phyloP scores from a whole-genome alignment of 2,113 vertebrate genomes.

The Peromyscus maniculatus region DNA sequence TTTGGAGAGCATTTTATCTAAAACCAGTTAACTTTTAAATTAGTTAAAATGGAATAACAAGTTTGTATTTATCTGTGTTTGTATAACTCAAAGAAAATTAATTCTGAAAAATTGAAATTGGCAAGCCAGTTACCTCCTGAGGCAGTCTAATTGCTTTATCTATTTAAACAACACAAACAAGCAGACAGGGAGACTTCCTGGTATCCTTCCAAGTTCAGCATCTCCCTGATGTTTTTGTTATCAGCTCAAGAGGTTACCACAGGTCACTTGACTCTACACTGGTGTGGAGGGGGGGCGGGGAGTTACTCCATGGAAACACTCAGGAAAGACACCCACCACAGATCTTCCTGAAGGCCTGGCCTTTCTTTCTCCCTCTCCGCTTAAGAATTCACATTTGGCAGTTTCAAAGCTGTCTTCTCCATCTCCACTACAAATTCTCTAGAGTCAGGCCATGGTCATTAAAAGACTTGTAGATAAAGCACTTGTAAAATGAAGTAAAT shows the following conservation, averaged over 20 bases:
- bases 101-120: constrained; percentile 71
- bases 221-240: constrained; percentile 21
- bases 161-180: constrained; percentile 63
- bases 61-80: constrained; percentile 54
- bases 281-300: not conserved
- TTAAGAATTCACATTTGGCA: not conserved
- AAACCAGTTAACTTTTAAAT: constrained; percentile 57
- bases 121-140: constrained; percentile 51
- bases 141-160: constrained; percentile 56
- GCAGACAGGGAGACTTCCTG: not conserved
- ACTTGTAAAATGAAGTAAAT: constrained; percentile 30
- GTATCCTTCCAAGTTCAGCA: constrained; percentile 20
- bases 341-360: not conserved
- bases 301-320: not conserved
- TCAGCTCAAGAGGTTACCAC: not conserved
- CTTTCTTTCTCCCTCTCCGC: not conserved
- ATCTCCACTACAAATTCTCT: not conserved
- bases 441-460: not conserved
- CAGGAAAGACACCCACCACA: not conserved
- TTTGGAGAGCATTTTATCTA: not conserved
- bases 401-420: not conserved
- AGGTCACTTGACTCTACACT: not conserved
- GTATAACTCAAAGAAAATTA: constrained; percentile 43
- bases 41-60: constrained; percentile 46
- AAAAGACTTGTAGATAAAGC: not conserved